Evolutionary conservation across 2,888 invertebrate genomes (phyloP).

Genomic region (Drosophila mimica): DNA sequence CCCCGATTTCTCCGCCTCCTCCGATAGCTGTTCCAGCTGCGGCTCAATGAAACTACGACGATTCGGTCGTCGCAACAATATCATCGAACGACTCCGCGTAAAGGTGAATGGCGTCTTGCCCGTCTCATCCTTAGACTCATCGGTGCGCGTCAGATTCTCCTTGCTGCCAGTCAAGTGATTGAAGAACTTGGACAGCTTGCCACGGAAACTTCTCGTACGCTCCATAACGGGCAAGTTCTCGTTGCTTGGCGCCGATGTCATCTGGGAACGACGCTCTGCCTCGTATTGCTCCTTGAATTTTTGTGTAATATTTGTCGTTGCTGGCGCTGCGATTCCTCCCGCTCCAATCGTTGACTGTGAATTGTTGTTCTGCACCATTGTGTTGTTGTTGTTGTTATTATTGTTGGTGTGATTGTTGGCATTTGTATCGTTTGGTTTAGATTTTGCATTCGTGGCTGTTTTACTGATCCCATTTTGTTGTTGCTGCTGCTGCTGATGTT

Average conservation of each 20-base stretch:
- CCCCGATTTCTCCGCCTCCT: slow-evolving; percentile 81
- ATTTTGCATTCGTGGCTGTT: slow-evolving; percentile 45
- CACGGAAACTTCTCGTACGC: slow-evolving; percentile 84
- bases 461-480: slow-evolving; percentile 82
- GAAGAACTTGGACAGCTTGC: slow-evolving; percentile 82
- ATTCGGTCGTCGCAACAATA: slow-evolving; percentile 82
- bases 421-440: slow-evolving; percentile 45
- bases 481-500: slow-evolving; percentile 56
- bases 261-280: slow-evolving; percentile 51
- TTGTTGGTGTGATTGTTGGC: slow-evolving; percentile 38
- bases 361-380: slow-evolving; percentile 40
- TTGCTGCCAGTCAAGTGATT: slow-evolving; percentile 84
- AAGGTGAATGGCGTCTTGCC: slow-evolving; percentile 80
- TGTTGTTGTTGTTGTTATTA: slow-evolving; percentile 32
- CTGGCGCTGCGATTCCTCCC: not conserved
- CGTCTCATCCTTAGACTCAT: slow-evolving; percentile 50
- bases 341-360: slow-evolving; percentile 19
- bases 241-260: slow-evolving; percentile 38
- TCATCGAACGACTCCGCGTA: slow-evolving; percentile 84
- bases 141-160: slow-evolving; percentile 80
- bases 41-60: slow-evolving; percentile 84
- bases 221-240: slow-evolving; percentile 82
- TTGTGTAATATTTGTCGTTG: slow-evolving; percentile 58
- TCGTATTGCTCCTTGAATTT: slow-evolving; percentile 69
- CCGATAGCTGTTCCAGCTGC: slow-evolving; percentile 83